A percentile compares a stretch with the other conserved stretches of the same genome.
These are phyloP conservation scores for Drosophila tani DNA, from an alignment of 1,140 invertebrate species.

Conservation along the genomic window DNA sequence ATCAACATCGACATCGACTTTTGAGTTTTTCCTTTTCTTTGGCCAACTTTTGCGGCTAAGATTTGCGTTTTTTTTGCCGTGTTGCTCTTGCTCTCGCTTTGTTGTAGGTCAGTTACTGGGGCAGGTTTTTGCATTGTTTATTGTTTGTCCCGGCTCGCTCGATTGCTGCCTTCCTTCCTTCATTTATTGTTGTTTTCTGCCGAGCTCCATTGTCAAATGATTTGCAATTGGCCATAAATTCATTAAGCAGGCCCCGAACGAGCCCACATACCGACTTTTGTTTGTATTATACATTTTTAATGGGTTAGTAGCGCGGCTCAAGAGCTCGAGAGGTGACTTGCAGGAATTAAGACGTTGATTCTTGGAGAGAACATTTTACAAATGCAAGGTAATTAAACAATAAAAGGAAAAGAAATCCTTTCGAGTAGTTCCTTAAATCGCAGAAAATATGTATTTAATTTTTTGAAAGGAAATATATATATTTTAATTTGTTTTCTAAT, in stretches of 20 bases:
- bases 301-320: conserved; percentile 43
- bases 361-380: neutral
- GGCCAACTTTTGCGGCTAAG: conserved; percentile 58
- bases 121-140: conserved; percentile 62
- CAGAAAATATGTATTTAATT: too few species aligned
- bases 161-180: conserved; percentile 16
- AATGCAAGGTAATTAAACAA: neutral
- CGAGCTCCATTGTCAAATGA: conserved; percentile 57
- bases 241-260: conserved; percentile 25
- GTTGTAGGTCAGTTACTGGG: conserved; percentile 71
- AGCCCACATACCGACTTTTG: conserved; percentile 37
- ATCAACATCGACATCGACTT: conserved; percentile 42
- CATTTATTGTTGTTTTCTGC: conserved; percentile 34
- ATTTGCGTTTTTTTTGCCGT: conserved; percentile 43
- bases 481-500: too few species aligned
- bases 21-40: conserved; percentile 45
- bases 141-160: conserved; percentile 19
- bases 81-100: conserved; percentile 52
- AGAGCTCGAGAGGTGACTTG: conserved; percentile 26
- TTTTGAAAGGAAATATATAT: neutral
- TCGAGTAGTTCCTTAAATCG: neutral
- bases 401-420: neutral
- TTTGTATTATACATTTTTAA: conserved; percentile 43
- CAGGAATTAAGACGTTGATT: conserved; percentile 20
- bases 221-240: conserved; percentile 76